Evolutionary conservation across 2,888 invertebrate genomes (phyloP).

Genomic region (Conus canariensis): DNA sequence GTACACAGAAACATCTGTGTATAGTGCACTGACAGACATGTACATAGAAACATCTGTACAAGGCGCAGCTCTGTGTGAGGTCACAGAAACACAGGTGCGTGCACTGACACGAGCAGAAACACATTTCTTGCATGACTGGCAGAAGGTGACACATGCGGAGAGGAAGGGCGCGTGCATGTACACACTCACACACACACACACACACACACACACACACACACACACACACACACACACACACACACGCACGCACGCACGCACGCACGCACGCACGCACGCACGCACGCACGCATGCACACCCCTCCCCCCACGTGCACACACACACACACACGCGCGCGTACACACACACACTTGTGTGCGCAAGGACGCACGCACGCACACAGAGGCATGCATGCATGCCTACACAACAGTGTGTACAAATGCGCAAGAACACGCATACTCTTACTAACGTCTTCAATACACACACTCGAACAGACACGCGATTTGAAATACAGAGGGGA

Average conservation of each 20-base stretch:
- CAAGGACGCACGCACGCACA: not conserved
- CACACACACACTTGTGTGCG: not conserved
- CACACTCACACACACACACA: not conserved
- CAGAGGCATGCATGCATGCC: not conserved
- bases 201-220: slow-evolving; percentile 5
- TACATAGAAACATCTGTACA: too few species aligned
- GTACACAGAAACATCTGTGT: too few species aligned
- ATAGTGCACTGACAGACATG: too few species aligned
- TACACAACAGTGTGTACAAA: too few species aligned
- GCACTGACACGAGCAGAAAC: too few species aligned
- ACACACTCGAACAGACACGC: not conserved
- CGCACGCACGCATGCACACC: not conserved
- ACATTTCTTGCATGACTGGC: too few species aligned
- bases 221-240: not conserved
- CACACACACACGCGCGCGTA: not conserved
- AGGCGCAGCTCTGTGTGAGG: too few species aligned
- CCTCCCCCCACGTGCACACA: not conserved
- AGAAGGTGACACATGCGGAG: too few species aligned
- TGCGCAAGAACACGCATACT: not conserved
- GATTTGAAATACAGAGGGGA: too few species aligned
- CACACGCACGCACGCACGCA: not conserved
- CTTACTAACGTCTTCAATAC: not conserved
- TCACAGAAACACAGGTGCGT: too few species aligned
- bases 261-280: not conserved
- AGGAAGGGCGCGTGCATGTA: not conserved